Evolutionary conservation across 2,888 invertebrate species (phyloP).

Genomic region (Diaperis boleti): DNA sequence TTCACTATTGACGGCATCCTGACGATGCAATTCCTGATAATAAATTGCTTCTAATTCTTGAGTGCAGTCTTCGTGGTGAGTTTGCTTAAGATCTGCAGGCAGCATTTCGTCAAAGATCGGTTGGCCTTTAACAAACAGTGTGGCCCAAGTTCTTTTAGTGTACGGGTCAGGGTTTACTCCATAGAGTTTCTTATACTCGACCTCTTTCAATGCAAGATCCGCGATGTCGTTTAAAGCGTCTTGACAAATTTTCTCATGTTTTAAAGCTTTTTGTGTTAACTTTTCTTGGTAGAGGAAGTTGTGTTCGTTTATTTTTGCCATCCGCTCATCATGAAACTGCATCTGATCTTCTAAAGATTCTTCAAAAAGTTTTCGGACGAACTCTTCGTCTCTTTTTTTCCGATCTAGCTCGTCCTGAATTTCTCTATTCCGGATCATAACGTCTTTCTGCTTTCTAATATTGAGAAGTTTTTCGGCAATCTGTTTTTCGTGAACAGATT

Average conservation of each 20-base stretch:
- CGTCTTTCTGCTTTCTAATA: slow-evolving; percentile 71
- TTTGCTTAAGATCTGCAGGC: slow-evolving; percentile 61
- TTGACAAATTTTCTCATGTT: slow-evolving; percentile 68
- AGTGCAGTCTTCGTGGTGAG: slow-evolving; percentile 59
- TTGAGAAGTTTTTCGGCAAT: slow-evolving; percentile 74
- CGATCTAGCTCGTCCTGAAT: slow-evolving; percentile 68
- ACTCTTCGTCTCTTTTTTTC: slow-evolving; percentile 68
- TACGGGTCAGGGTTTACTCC: slow-evolving; percentile 64
- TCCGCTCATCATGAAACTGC: slow-evolving; percentile 61
- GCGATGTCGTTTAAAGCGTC: slow-evolving; percentile 70
- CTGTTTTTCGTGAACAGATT: slow-evolving; percentile 76
- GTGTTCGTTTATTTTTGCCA: slow-evolving; percentile 54
- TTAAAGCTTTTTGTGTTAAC: slow-evolving; percentile 67
- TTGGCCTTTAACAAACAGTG: slow-evolving; percentile 69
- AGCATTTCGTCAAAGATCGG: slow-evolving; percentile 69
- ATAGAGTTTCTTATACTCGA: slow-evolving; percentile 66
- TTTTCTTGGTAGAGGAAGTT: slow-evolving; percentile 70
- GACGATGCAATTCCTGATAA: slow-evolving; percentile 68
- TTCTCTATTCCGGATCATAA: slow-evolving; percentile 69
- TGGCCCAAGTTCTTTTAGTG: slow-evolving; percentile 71
- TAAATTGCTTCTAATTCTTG: slow-evolving; percentile 66
- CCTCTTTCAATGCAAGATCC: slow-evolving; percentile 69
- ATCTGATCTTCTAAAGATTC: slow-evolving; percentile 67
- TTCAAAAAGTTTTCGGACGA: slow-evolving; percentile 58
- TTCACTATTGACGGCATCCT: slow-evolving; percentile 69